phyloP scores from a whole-genome alignment of 2,888 invertebrate genomes.

The Stenodema calcarata region DNA sequence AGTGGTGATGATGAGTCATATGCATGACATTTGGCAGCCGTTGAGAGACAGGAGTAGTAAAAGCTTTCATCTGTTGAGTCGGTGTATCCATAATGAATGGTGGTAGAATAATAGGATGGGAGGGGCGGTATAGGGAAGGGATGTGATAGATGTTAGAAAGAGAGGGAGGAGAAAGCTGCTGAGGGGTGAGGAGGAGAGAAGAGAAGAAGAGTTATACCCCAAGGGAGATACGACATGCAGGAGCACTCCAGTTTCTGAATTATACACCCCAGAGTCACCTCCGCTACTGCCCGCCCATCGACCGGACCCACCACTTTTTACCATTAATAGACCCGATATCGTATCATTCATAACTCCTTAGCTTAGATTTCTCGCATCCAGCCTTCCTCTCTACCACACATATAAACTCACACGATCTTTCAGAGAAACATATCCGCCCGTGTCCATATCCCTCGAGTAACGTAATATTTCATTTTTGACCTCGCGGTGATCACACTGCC shows the following conservation, averaged over 20 bases:
- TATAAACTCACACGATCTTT: neutral
- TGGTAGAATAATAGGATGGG: neutral
- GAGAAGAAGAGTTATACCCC: slow-evolving; percentile 49
- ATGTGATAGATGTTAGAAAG: slow-evolving; percentile 42
- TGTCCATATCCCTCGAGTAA: neutral
- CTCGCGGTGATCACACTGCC: too few relatives aligned
- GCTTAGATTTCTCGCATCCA: neutral
- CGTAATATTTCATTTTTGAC: neutral
- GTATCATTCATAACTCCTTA: neutral
- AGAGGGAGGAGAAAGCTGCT: neutral
- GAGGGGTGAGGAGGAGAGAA: neutral
- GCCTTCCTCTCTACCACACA: neutral
- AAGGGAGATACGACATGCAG: slow-evolving; percentile 42
- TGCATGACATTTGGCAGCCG: slow-evolving; percentile 50
- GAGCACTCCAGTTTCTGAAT: slow-evolving; percentile 47
- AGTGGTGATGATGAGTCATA: slow-evolving; percentile 48
- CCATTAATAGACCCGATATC: neutral
- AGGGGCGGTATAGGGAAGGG: slow-evolving; percentile 18
- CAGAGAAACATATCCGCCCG: neutral
- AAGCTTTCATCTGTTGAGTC: slow-evolving; percentile 56
- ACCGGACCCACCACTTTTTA: neutral
- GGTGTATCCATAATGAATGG: slow-evolving; percentile 56
- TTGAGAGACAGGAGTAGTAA: slow-evolving; percentile 50
- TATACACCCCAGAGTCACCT: slow-evolving; percentile 45
- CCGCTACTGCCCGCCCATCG: neutral